Evolutionary conservation across 2,113 vertebrate species (phyloP).

Genomic region (Merops nubicus): DNA sequence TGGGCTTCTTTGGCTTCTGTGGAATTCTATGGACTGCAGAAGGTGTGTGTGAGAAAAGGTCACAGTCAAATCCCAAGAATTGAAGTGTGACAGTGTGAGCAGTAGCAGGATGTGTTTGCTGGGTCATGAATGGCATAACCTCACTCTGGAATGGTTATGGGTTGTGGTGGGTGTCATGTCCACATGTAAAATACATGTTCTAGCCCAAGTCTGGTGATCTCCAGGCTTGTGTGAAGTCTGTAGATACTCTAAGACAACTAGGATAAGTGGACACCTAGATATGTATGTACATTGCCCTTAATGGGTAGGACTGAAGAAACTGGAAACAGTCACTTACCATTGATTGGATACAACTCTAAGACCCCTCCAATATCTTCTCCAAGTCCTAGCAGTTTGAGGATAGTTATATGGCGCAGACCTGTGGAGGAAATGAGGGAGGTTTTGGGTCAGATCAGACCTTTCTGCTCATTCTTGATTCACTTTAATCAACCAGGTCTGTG

Average conservation of each 20-base stretch:
- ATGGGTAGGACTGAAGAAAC: background rate
- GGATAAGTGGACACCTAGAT: background rate
- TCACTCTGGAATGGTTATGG: background rate
- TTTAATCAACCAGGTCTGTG: background rate
- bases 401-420: slow-evolving; percentile 94
- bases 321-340: slow-evolving; percentile 81
- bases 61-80: background rate
- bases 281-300: background rate
- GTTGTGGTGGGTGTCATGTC: background rate
- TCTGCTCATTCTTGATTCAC: background rate
- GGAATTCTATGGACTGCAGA: background rate
- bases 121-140: background rate
- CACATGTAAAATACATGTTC: background rate
- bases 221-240: background rate
- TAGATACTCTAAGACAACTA: background rate
- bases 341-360: slow-evolving; percentile 95
- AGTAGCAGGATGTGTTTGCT: background rate
- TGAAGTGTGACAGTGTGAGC: background rate
- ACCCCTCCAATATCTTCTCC: slow-evolving; percentile 87
- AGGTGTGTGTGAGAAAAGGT: background rate
- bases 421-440: background rate
- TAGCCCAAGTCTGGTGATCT: background rate
- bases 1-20: background rate
- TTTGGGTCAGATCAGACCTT: background rate
- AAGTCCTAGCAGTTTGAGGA: slow-evolving; percentile 90